Evolutionary conservation across 2,888 invertebrate species (phyloP), one percentile per base, ranked within the genome.

Genomic region (Dryococelus australis): DNA sequence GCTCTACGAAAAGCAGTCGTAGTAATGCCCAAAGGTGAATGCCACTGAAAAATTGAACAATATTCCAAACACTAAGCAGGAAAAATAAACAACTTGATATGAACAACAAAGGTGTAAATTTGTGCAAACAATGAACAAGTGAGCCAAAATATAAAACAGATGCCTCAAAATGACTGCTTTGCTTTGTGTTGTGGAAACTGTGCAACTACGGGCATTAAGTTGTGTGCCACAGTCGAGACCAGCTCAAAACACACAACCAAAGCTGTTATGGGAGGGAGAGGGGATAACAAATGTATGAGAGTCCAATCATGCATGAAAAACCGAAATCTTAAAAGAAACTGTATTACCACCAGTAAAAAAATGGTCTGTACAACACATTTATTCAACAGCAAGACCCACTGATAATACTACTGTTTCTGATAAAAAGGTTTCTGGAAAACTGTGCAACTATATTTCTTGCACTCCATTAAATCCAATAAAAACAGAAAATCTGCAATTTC

Each of bases 101-200:
- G 43, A 35, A 83, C 13, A 83, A 83, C 43, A 83, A 83, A 83
- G 20, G 83, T 35, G 28, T 83, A 83, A 27, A 83, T 28, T 43
- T 43, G 83, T 83, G 83, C 83, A 83, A 83, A 83, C 83, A 83
- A 83, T 43, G 35, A 83, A 83, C 83, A 83, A 83, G 83, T 83
- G 83, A 83, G 65, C 65, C 65, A 24, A 24, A 65, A 24, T 24
- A 65, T n/a, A 65, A 65, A 4, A 65, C n/a, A 65, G n/a, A 65
- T 65, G 65, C 65, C 16, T 2, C 20, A 20, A 51, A 51, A 51
- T 35, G 35, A 20, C 83, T 83, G 28, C 35, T 26, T 83, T n/a
- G n/a, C n/a, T 13, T 83, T 12, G 28, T 83, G 83, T 35, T 83
- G 83, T 83, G 83, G 43, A 83, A 83, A 43, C 83, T 83, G 20